Evolutionary conservation across 1,140 invertebrate genomes (phyloP), one percentile per base, ranked within the genome.

Genomic region (Coenobita brevimanus): DNA sequence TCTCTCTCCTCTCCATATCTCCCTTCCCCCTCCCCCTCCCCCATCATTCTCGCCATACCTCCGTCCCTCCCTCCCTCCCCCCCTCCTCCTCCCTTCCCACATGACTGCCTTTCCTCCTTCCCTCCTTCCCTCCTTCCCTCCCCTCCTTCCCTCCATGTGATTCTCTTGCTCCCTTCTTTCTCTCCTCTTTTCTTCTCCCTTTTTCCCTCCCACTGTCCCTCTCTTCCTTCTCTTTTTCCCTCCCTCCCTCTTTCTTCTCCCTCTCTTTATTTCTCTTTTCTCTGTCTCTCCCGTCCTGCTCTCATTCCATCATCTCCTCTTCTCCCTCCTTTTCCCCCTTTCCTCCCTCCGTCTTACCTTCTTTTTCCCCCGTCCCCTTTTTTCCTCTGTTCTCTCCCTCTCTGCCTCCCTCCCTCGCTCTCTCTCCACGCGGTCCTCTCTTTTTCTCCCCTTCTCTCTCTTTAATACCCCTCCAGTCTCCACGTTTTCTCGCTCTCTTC

Each of bases 91-190:
- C 46, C 46, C 46, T 17, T 17, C 46, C 46, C 46, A 6, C 46
- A 8, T 50, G 6, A 6, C 17, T 50, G 6, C 46, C 46, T 8
- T 17, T 50, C 6, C 6, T 6, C 46, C 17, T 50, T 17, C 46
- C 17, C 64, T 2, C 4, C 24, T 27, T 27, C 64, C 17, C 46
- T 50, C 46, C 17, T 17, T 50, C 46, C 46, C 46, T 50, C 46
- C 46, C 46, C 62, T n/a, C 21, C n/a, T 33, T 69, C 64, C 3
- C 24, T 33, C n/a, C 2, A 24, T 24, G 13, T 10, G 21, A 6
- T 67, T 67, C 62, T 67, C 62, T 67, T 33, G 4, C 62, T 67
- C 62, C 30, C 62, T 67, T n/a, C 30, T n/a, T 67, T n/a, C 62
- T 24, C 62, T 67, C 62, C 30, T n/a, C n/a, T n/a, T 67, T n/a